A percentile compares a stretch with the other conserved stretches of the same genome.
These are phyloP conservation scores for Serranus cabrilla DNA, from an alignment of 2,797 vertebrate species.

Conservation along the genomic window DNA sequence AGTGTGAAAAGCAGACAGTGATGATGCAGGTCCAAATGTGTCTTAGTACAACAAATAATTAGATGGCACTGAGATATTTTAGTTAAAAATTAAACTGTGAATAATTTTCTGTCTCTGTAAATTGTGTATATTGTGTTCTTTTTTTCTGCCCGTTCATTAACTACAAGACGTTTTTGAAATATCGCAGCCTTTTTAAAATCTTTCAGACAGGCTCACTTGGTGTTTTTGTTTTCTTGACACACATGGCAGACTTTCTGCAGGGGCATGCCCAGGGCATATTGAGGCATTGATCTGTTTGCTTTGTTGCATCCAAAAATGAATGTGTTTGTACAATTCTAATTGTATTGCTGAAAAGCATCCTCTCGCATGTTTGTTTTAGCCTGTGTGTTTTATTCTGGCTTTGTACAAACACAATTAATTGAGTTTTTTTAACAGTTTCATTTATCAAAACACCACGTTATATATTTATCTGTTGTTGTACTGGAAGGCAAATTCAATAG, in stretches of 20 bases:
- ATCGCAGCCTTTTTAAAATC: conserved; percentile 3
- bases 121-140: background rate
- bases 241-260: conserved; percentile 24
- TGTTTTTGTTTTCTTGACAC: conserved; percentile 34
- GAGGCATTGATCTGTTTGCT: conserved; percentile 23
- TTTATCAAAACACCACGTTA: conserved; percentile 12
- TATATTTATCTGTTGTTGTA: conserved; percentile 1
- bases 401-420: background rate
- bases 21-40: conserved; percentile 16
- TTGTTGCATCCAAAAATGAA: conserved; percentile 18
- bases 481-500: background rate
- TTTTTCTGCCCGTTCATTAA: background rate
- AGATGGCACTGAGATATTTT: background rate
- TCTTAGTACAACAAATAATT: conserved; percentile 6
- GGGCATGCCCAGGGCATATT: conserved; percentile 35
- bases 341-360: background rate
- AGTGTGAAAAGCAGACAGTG: background rate
- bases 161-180: background rate
- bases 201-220: background rate
- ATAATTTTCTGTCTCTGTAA: background rate
- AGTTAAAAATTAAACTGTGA: background rate
- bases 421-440: background rate
- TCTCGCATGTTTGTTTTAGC: background rate
- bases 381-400: background rate
- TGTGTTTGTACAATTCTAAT: conserved; percentile 10